Conservation (phyloP, 2,797 vertebrate genomes). For the Hemibagrus guttatus region DNA sequence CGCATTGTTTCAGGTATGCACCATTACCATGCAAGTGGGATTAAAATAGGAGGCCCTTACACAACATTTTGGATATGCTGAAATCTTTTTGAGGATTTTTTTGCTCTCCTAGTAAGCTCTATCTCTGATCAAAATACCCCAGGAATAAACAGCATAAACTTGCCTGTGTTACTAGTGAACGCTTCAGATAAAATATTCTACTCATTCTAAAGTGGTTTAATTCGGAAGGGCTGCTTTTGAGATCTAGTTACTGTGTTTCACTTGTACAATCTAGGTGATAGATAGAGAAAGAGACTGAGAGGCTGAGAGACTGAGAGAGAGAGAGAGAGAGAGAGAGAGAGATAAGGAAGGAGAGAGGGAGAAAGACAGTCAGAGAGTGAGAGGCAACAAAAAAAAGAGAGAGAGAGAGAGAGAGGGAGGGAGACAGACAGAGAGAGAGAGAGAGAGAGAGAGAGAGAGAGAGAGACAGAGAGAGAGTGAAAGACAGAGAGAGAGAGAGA, state of each 20-base stretch:
- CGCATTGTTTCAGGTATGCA: conserved; percentile 58
- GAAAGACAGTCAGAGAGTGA: too few relatives aligned
- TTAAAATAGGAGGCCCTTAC: conserved; percentile 24
- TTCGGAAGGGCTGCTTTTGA: not conserved
- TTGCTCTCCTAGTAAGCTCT: not conserved
- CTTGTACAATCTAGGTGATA: not conserved
- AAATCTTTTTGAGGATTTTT: not conserved
- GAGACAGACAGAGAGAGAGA: too few relatives aligned
- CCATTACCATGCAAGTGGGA: conserved; percentile 46
- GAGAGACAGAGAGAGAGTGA: too few relatives aligned
- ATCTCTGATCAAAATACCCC: not conserved
- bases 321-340: too few relatives aligned
- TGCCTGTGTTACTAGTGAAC: not conserved
- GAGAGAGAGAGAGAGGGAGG: too few relatives aligned
- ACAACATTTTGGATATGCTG: not conserved
- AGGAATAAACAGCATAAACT: not conserved
- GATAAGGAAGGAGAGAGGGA: too few relatives aligned
- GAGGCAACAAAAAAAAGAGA: too few relatives aligned
- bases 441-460: too few relatives aligned
- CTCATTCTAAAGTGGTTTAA: not conserved
- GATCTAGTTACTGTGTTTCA: not conserved
- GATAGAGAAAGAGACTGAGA: too few relatives aligned
- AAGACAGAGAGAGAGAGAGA: too few relatives aligned
- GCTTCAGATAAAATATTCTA: not conserved
- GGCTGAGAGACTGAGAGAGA: too few relatives aligned